Evolutionary conservation across 2,113 vertebrate genomes (phyloP), one percentile per base, ranked within the genome.

Genomic region (Thryonomys swinderianus): DNA sequence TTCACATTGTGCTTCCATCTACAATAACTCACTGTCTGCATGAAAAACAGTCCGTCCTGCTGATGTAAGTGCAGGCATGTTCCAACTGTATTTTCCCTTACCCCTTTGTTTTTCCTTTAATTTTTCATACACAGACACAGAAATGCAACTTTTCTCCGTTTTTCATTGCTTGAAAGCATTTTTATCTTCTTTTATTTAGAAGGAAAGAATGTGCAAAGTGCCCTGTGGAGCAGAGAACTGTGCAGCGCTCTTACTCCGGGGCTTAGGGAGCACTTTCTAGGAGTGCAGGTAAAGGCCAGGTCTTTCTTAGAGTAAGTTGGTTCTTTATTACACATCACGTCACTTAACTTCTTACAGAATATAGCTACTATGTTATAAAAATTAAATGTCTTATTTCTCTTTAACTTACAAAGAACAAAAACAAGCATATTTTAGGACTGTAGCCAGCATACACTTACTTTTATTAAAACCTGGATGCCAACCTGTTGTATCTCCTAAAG

Each of bases 401-500:
- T 87, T 55, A 57, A n/a, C 37, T 74, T 91, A 66, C 2, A 76
- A 57, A 74, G 13, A 82, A 53, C 73, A 86, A 74, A 91, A 30
- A 1, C 32, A n/a, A 80, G 37, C 20, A 7, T 88, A 66, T 6
- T 37, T 37, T 69, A 51, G 13, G 42, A 42, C 27, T 25, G 25
- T 93, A 92, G 55, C 95, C 59, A 90, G 16, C 7, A 85, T 42
- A 7, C 27, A 64, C 45, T 94, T 93, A 5, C 9, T 85, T 42
- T 85, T 40, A 96, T 84, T 59, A 86, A 51, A 59, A 59, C 17
- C 51, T 93, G 4, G 12, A 9, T n/a, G 37, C 32, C 45, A 0
- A 1, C 95, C 92, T 34, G 51, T 78, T 42, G 69, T 48, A 55
- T 96, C 16, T 95, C 42, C 40, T 61, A 71, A 83, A 91, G 11